Evolutionary conservation across 1,140 invertebrate species (phyloP).

Genomic region (Limonius californicus): DNA sequence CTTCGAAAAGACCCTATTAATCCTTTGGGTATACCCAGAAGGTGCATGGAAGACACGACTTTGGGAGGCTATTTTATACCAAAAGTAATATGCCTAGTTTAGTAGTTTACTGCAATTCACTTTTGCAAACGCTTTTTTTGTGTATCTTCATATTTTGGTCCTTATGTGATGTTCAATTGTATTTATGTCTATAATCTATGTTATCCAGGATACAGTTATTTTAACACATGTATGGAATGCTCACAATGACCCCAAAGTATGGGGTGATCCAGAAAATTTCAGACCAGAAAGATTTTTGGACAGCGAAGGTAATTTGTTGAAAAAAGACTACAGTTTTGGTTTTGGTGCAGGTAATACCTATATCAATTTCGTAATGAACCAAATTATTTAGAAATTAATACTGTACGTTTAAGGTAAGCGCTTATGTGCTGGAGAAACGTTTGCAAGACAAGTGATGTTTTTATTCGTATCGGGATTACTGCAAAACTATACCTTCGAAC

Average conservation of each 20-base stretch:
- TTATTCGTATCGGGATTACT: slow-evolving; percentile 56
- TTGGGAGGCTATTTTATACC: slow-evolving; percentile 51
- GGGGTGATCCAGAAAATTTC: slow-evolving; percentile 57
- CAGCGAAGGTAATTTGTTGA: slow-evolving; percentile 48
- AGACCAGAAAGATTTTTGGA: slow-evolving; percentile 57
- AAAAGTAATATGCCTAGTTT: slow-evolving; percentile 42
- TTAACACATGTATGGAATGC: slow-evolving; percentile 47
- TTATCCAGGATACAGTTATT: slow-evolving; percentile 45
- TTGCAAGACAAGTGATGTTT: slow-evolving; percentile 65
- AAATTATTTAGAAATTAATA: too few relatives aligned
- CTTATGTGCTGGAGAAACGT: slow-evolving; percentile 70
- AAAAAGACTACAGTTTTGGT: slow-evolving; percentile 33
- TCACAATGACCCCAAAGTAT: slow-evolving; percentile 50
- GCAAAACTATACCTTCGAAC: slow-evolving; percentile 57
- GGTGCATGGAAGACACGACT: slow-evolving; percentile 42
- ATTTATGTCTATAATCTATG: too few relatives aligned
- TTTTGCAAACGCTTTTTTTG: too few relatives aligned
- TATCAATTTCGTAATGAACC: background rate
- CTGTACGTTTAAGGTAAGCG: slow-evolving; percentile 55
- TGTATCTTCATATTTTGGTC: background rate
- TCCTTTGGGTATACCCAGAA: slow-evolving; percentile 49
- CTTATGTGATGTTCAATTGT: too few relatives aligned
- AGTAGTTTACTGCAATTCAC: too few relatives aligned
- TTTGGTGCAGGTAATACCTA: slow-evolving; percentile 52
- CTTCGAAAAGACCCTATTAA: slow-evolving; percentile 48